Evolutionary conservation across 2,888 invertebrate genomes (phyloP).

Genomic region (Spialia ferax): DNA sequence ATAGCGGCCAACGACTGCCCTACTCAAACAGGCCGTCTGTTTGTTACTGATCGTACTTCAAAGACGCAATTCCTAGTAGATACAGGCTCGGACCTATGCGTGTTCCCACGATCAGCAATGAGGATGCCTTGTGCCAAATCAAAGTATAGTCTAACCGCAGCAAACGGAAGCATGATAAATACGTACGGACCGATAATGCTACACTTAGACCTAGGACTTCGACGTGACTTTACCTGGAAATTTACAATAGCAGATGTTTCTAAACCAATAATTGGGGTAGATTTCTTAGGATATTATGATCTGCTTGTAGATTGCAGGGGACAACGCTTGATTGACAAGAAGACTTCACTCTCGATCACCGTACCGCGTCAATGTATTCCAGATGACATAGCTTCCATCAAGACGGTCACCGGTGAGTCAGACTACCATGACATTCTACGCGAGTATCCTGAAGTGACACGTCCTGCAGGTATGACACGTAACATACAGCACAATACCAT

Average conservation of each 20-base stretch:
- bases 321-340: not conserved
- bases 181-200: slow-evolving; percentile 48
- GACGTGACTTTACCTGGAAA: slow-evolving; percentile 48
- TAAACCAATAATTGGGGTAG: slow-evolving; percentile 36
- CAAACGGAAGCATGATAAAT: slow-evolving; percentile 47
- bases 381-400: not conserved
- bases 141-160: slow-evolving; percentile 50
- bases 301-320: slow-evolving; percentile 45
- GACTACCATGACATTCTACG: not conserved
- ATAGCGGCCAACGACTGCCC: slow-evolving; percentile 50
- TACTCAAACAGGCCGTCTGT: slow-evolving; percentile 45
- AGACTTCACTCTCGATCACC: not conserved
- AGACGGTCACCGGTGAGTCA: not conserved
- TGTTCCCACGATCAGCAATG: slow-evolving; percentile 39
- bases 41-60: slow-evolving; percentile 45
- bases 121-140: slow-evolving; percentile 43
- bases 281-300: slow-evolving; percentile 49
- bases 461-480: not conserved
- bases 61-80: not conserved
- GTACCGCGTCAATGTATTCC: no score
- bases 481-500: not conserved
- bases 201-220: slow-evolving; percentile 47
- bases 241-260: slow-evolving; percentile 51
- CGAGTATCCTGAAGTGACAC: not conserved
- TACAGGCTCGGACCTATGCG: slow-evolving; percentile 15